Evolutionary conservation across 2,113 vertebrate genomes (phyloP).

Genomic region (Anhinga rufa): DNA sequence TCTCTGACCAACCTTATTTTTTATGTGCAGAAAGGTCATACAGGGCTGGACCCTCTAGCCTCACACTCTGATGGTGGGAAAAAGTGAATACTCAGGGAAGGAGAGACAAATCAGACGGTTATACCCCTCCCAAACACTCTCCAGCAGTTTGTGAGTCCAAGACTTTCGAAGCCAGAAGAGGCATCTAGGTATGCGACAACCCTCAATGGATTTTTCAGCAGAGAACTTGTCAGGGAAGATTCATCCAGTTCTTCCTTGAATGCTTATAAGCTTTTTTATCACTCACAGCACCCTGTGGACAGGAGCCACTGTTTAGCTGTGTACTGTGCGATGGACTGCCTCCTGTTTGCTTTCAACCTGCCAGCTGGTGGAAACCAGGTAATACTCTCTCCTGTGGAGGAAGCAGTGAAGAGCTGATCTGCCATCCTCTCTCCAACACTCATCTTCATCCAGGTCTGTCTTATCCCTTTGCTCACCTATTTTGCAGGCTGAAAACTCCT

Average conservation of each 20-base stretch:
- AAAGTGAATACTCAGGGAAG: background rate
- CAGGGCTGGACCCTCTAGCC: background rate
- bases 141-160: background rate
- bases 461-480: background rate
- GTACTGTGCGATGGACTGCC: fast-evolving
- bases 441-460: background rate
- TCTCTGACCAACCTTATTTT: background rate
- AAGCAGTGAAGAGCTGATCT: background rate
- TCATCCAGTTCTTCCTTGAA: background rate
- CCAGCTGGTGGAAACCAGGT: background rate
- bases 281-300: background rate
- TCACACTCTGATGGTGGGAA: background rate
- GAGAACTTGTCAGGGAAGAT: background rate
- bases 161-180: background rate
- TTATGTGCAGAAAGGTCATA: background rate
- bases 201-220: background rate
- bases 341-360: background rate
- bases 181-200: background rate
- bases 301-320: background rate
- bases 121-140: background rate
- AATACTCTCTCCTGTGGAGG: background rate
- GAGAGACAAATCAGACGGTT: background rate
- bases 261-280: background rate
- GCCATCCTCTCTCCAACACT: background rate
- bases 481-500: background rate